Evolutionary conservation across 1,140 invertebrate genomes (phyloP).

Genomic region (Microplitis mediator): DNA sequence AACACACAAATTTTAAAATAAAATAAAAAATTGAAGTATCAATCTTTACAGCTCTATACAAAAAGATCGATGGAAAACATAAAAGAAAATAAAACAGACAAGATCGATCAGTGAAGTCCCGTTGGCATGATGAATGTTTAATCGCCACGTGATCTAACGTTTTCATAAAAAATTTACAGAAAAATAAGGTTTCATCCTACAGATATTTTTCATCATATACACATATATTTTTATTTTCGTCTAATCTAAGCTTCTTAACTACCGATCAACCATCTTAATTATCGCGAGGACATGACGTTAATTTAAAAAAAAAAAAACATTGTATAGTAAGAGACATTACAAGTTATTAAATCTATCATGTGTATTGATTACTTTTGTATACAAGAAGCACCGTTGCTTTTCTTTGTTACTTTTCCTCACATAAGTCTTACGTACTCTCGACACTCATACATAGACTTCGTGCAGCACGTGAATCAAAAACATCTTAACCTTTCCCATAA

Average conservation of each 20-base stretch:
- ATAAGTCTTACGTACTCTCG: not conserved
- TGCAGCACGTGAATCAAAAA: no score
- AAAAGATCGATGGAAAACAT: not conserved
- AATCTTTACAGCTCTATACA: no score
- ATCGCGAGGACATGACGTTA: not conserved
- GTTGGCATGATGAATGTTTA: slow-evolving; percentile 2
- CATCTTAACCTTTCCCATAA: no score
- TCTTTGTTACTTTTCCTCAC: not conserved
- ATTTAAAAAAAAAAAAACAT: not conserved
- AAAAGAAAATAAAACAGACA: not conserved
- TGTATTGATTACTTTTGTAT: not conserved
- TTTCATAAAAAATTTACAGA: not conserved
- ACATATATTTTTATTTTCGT: not conserved
- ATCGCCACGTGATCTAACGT: slow-evolving; percentile 7
- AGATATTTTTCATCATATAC: not conserved
- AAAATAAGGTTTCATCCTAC: not conserved
- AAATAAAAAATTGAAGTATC: no score
- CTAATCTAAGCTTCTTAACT: not conserved
- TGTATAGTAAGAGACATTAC: not conserved
- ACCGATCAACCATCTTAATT: no score
- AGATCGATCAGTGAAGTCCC: slow-evolving; percentile 17
- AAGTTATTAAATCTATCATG: not conserved
- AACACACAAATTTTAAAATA: no score
- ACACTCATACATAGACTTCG: no score
- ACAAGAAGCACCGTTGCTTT: not conserved